These are phyloP conservation scores for Schizaphis graminum DNA, from an alignment of 2,888 invertebrate species.

Conservation along the genomic window DNA sequence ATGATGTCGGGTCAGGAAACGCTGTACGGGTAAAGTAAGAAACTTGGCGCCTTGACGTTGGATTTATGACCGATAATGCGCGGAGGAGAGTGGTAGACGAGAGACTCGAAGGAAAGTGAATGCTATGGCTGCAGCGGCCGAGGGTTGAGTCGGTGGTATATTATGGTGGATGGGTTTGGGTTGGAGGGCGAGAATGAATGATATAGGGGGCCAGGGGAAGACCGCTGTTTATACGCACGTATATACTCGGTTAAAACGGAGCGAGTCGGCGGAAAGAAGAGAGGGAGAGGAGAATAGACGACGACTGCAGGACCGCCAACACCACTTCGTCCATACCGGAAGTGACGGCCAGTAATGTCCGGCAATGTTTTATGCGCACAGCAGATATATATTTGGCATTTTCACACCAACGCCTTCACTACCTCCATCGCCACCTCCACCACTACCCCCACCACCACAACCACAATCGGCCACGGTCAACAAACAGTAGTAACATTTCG, in stretches of 20 bases:
- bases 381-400: constrained; percentile 10
- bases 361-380: constrained; percentile 53
- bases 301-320: constrained; percentile 44
- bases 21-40: constrained; percentile 60
- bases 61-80: constrained; percentile 52
- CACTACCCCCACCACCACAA: background rate
- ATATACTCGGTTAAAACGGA: background rate
- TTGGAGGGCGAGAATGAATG: background rate
- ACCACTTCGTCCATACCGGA: constrained; percentile 47
- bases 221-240: background rate
- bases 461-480: background rate
- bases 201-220: background rate
- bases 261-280: background rate
- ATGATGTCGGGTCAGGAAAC: constrained; percentile 62
- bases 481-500: constrained; percentile 6
- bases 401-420: constrained; percentile 23
- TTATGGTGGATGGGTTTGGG: background rate
- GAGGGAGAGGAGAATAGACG: constrained; percentile 2
- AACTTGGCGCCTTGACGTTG: constrained; percentile 61
- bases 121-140: background rate
- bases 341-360: constrained; percentile 61
- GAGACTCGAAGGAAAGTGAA: background rate
- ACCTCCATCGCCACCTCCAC: background rate
- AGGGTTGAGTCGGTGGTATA: background rate
- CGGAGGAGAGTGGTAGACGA: background rate